Evolutionary conservation across 2,888 invertebrate species (phyloP), one percentile per base, ranked within the genome.

Genomic region (Ceratothoa steindachneri): DNA sequence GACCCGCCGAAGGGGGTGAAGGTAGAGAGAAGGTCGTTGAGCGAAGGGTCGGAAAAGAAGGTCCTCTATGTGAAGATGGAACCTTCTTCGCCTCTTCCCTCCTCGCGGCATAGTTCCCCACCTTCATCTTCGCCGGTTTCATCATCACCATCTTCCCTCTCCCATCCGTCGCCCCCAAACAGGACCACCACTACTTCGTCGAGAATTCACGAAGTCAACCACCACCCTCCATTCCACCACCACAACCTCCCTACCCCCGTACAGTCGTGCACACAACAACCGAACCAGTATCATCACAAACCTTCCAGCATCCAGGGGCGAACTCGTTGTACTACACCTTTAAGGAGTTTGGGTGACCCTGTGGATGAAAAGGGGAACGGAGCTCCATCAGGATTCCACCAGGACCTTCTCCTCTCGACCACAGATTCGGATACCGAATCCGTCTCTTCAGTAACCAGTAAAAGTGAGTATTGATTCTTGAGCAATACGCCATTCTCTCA

Each of bases 381-480:
- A 5, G n/a, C n/a, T n/a, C n/a, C n/a, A n/a, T n/a, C n/a, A n/a
- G n/a, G n/a, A n/a, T 41, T 60, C 12, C 60, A n/a, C 30, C 74
- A 73, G 1, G 77, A 77, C 27, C 68, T 77, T 28, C 73, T 71
- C 31, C 71, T 77, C 12, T 74, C 73, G 30, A 77, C 77, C 7
- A 77, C 77, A n/a, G 77, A 77, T 30, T 77, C 77, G 12, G 77
- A 77, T 71, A 77, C 73, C 5, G 77, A 77, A 41, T 77, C 77
- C 28, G 77, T 77, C 4, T 69, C 66, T 27, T 77, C 77, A 27
- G 30, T 73, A 15, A 52, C 60, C 29, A 77, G 71, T 51, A 68
- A 69, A 22, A 73, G 77, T 77, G 22, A 67, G 67, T 67, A 19
- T 15, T 24, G n/a, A n/a, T n/a, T n/a, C n/a, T n/a, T n/a, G n/a